Evolutionary conservation across 1,140 invertebrate species (phyloP).

Genomic region (Pogonus chalceus): DNA sequence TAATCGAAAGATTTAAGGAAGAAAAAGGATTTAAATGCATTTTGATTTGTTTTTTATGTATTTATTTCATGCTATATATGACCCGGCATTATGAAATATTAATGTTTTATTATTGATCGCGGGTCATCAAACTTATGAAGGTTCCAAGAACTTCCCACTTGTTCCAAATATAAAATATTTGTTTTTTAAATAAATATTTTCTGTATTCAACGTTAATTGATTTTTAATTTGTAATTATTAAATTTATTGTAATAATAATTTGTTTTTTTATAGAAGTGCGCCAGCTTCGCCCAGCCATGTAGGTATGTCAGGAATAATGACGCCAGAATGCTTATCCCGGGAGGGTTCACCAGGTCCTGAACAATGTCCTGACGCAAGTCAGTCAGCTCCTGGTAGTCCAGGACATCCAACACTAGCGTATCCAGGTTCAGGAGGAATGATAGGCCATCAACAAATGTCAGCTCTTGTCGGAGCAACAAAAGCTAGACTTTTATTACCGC

Average conservation of each 20-base stretch:
- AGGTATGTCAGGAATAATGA: conserved; percentile 71
- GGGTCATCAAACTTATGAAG: too few species aligned
- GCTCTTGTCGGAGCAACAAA: conserved; percentile 37
- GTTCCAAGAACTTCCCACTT: background rate
- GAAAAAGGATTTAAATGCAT: too few species aligned
- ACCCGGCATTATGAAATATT: too few species aligned
- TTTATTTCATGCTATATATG: too few species aligned
- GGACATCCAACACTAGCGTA: conserved; percentile 16
- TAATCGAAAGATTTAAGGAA: too few species aligned
- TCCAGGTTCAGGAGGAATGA: conserved; percentile 28
- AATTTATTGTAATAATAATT: background rate
- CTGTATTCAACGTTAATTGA: too few species aligned
- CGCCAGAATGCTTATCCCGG: conserved; percentile 77
- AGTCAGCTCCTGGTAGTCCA: conserved; percentile 56
- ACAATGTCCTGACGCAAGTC: conserved; percentile 51
- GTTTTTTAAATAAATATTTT: too few species aligned
- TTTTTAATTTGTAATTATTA: too few species aligned
- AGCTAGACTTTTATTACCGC: conserved; percentile 32
- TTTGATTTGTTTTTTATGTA: too few species aligned
- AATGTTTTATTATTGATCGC: too few species aligned
- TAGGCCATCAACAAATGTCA: conserved; percentile 36
- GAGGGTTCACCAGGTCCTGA: conserved; percentile 69
- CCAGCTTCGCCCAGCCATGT: conserved; percentile 89
- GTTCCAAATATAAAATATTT: background rate
- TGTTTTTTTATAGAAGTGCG: conserved; percentile 58